Evolutionary conservation across 2,113 vertebrate species (phyloP), one percentile per base, ranked within the genome.

Genomic region (Cyprinodon brontotheroides): DNA sequence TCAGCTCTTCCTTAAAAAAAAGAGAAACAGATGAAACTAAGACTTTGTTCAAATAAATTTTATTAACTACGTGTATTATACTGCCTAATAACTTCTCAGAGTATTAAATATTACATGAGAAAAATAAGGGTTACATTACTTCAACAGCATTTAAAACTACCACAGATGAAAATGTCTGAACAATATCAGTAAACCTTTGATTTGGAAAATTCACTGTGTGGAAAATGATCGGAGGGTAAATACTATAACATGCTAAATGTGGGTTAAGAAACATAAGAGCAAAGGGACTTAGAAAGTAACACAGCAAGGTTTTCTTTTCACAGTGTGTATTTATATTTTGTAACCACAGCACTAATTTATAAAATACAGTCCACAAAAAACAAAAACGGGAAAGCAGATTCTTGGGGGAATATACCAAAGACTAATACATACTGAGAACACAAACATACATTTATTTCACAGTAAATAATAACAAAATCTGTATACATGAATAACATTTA

Each of bases 381-480:
- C 22, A 61, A 71, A 68, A 72, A 87, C 78, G 43, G 68, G 73
- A 77, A 84, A 72, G 67, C 68, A 45, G 63, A 74, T 86, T 86
- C 77, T 81, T 67, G 69, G 74, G 29, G 68, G 45, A 67, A 82
- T 74, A 79, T n/a, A 85, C 61, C 65, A 47, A 62, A 62, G 87
- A 77, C 68, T 68, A 81, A 87, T 82, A 76, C 39, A 41, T 94
- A 95, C 94, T 93, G 94, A 94, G 92, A 94, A 87, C 65, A 83
- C 50, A 53, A 88, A 87, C 76, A 87, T 80, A 78, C 63, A 74
- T 71, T 75, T 65, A 92, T 94, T 97, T 96, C 95, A 96, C 96
- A 96, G 95, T 87, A 94, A 95, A 95, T 96, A 96, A 95, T 79
- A 91, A 89, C 95, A 95, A 95, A 92, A 87, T 93, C 92, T 93